Evolutionary conservation across 2,113 vertebrate species (phyloP).

Genomic region (Coturnix japonica): DNA sequence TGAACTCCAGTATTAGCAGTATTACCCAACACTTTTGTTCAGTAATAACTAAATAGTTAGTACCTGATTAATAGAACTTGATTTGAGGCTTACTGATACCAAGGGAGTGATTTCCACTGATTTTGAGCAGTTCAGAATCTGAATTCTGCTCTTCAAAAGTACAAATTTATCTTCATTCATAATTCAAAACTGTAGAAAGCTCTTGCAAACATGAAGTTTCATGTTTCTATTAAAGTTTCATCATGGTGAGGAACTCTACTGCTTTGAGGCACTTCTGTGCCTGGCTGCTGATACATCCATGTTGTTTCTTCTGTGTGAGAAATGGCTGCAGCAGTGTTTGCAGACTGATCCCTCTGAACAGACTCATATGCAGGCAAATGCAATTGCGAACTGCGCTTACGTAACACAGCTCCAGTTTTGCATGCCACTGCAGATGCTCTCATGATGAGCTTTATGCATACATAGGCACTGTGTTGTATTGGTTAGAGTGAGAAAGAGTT

Average conservation of each 20-base stretch:
- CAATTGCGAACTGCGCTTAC: background rate
- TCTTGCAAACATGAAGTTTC: background rate
- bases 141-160: background rate
- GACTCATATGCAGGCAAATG: background rate
- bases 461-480: background rate
- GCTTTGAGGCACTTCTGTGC: background rate
- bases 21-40: background rate
- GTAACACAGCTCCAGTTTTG: background rate
- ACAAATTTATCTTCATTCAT: background rate
- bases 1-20: background rate
- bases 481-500: background rate
- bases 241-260: background rate
- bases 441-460: constrained; percentile 21
- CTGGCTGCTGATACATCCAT: background rate
- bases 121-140: background rate
- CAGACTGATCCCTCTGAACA: background rate
- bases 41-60: no score
- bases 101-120: background rate
- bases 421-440: constrained; percentile 28
- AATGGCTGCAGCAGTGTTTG: background rate
- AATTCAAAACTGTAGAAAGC: background rate
- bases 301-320: background rate
- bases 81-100: background rate
- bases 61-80: background rate
- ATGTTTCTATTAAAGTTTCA: background rate